Base-by-base conservation (phyloP, 2,888 invertebrate genomes). In the Leptura quadrifasciata region DNA sequence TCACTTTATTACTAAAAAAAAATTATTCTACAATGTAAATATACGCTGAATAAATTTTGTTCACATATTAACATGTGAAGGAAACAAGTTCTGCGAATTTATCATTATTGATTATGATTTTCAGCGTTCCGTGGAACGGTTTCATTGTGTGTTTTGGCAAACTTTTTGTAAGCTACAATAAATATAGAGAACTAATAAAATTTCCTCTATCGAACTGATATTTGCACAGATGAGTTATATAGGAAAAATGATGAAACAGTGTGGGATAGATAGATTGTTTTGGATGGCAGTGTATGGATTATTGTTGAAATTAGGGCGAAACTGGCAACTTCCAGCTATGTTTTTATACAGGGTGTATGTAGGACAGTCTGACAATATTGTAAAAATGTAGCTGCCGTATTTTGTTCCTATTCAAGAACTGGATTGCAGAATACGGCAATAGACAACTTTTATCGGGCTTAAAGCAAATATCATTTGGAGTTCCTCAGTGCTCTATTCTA, bases 171-270 rank as follows among this genome's bases (percentile, higher is more conserved):
- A 47, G 47, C 47, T n/a, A n/a, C 15, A n/a, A 47, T 47, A 47
- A 47, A 47, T 47, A 47, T 5, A 47, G 47, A 17, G 5, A 17
- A 47, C n/a, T 47, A 47, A 47, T 47, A 47, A 47, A 47, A 47
- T 47, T 47, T n/a, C 5, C 15, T 47, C 47, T n/a, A n/a, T 47
- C 47, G 17, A 47, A n/a, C 15, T 47, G 15, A n/a, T 47, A n/a
- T 47, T 47, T 47, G 47, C n/a, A 47, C 47, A 47, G 47, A 15
- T n/a, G 47, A 47, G n/a, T 47, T 47, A 47, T 47, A 47, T 47
- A 47, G n/a, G n/a, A 5, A n/a, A 47, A 47, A 47, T 47, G n/a
- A n/a, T 47, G n/a, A 47, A 47, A 47, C 47, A 47, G 15, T 15
- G 47, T 4, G 47, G 47, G 47, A n/a, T 47, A n/a, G 47, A 15